Conservation (phyloP, 2,797 vertebrate species). For the Bovichtus diacanthus region DNA sequence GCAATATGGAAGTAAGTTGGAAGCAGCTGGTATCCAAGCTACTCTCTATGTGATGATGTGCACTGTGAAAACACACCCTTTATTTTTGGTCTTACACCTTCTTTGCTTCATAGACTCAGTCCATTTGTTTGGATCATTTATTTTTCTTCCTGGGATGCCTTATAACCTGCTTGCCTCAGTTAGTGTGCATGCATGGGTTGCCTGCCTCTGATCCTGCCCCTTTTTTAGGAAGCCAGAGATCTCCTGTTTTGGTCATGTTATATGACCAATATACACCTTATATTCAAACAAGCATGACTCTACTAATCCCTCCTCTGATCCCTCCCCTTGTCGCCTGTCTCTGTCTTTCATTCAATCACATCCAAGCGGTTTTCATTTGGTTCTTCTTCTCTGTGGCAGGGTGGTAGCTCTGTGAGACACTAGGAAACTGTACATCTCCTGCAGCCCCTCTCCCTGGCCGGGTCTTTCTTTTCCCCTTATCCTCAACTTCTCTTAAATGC, state of each 20-base stretch:
- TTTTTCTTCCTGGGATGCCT: constrained; percentile 83
- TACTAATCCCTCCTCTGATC: constrained; percentile 84
- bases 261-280: constrained; percentile 84
- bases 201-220: constrained; percentile 89
- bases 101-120: constrained; percentile 86
- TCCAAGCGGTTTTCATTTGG: constrained; percentile 77
- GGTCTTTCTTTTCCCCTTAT: constrained; percentile 58
- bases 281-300: constrained; percentile 91
- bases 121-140: constrained; percentile 81
- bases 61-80: constrained; percentile 88
- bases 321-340: constrained; percentile 74
- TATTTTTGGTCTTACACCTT: constrained; percentile 87
- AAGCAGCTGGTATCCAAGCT: constrained; percentile 93
- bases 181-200: constrained; percentile 94
- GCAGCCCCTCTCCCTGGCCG: constrained; percentile 56
- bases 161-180: constrained; percentile 91
- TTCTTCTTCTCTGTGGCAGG: constrained; percentile 64
- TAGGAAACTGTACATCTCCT: constrained; percentile 58
- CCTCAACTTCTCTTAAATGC: constrained; percentile 58
- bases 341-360: constrained; percentile 80
- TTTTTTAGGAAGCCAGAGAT: constrained; percentile 77
- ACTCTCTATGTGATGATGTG: constrained; percentile 94
- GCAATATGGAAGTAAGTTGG: constrained; percentile 99
- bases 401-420: constrained; percentile 67
- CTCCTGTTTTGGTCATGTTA: constrained; percentile 82